Evolutionary conservation across 2,888 invertebrate genomes (phyloP), one percentile per base, ranked within the genome.

Genomic region (Brachyopa scutellaris): DNA sequence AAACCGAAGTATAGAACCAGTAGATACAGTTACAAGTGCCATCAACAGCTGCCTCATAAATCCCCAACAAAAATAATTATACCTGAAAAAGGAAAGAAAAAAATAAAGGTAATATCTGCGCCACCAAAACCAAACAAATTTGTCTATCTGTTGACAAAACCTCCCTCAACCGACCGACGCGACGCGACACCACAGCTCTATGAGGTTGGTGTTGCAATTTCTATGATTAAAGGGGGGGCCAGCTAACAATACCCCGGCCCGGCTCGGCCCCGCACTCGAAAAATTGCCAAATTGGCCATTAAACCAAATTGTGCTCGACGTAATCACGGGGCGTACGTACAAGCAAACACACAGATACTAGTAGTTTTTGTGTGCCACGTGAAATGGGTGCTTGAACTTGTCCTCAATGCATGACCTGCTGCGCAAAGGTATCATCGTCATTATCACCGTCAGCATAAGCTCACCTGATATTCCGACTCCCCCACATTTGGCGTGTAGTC

Each of bases 201-300:
- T 29, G 31, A 31, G 61, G 47, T 19, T 53, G 61, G 36, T 15
- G 31, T 45, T 53, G 72, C 47, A 66, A 72, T 78, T 67, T 67
- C 8, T 61, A 47, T 62, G 59, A 73, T 67, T 74, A 69, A 74
- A 69, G 26, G 36, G 31, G n/a, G 74, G 49, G 31, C 61, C 62
- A 69, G 40, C 55, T 79, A 67, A 17, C 31, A 49, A 33, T 57
- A 51, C 23, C n/a, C n/a, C n/a, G n/a, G n/a, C n/a, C n/a, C n/a
- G n/a, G n/a, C n/a, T n/a, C 42, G 13, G 45, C 23, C 36, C 33
- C 36, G 21, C 47, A 17, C 59, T 67, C 67, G 64, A 55, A 64
- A 70, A 70, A 66, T 66, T 66, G 66, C 66, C 53, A 77, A 82
- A 82, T 82, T 82, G 82, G 70, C 53, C 77, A 77, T 82, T 77